These are phyloP conservation scores for Catocala nupta DNA, from an alignment of 2,888 invertebrate species.

Conservation along the genomic window DNA sequence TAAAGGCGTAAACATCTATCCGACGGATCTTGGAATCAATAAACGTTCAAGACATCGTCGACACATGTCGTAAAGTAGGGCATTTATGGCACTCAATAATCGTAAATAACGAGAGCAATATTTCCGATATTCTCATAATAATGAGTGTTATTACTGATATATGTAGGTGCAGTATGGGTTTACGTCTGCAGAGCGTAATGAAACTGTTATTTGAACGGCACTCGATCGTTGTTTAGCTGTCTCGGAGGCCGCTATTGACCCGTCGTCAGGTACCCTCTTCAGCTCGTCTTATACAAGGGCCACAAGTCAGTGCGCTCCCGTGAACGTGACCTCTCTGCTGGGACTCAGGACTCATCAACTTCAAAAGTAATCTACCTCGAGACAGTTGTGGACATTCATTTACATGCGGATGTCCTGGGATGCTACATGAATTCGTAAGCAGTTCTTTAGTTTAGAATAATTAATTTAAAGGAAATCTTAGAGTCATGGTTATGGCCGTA, in stretches of 20 bases:
- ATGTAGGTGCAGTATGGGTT: slow-evolving; percentile 15
- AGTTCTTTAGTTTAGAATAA: slow-evolving; percentile 25
- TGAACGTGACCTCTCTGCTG: slow-evolving; percentile 50
- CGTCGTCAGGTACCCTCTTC: slow-evolving; percentile 32
- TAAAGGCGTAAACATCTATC: slow-evolving; percentile 31
- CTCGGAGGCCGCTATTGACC: slow-evolving; percentile 40
- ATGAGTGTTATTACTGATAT: slow-evolving; percentile 42
- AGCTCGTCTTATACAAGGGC: slow-evolving; percentile 45
- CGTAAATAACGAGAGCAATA: slow-evolving; percentile 61
- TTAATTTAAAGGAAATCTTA: neutral
- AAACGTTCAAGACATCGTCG: slow-evolving; percentile 56
- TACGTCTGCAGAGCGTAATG: slow-evolving; percentile 15
- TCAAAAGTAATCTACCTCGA: slow-evolving; percentile 46
- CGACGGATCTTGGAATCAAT: slow-evolving; percentile 49
- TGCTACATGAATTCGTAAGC: slow-evolving; percentile 40
- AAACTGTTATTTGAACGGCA: slow-evolving; percentile 46
- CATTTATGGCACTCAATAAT: slow-evolving; percentile 65
- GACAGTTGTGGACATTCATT: slow-evolving; percentile 42
- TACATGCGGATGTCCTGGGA: slow-evolving; percentile 33
- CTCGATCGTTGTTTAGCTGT: slow-evolving; percentile 42
- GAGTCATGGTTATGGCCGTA: too few relatives aligned
- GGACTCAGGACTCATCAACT: slow-evolving; percentile 45
- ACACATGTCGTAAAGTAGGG: slow-evolving; percentile 57
- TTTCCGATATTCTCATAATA: slow-evolving; percentile 53
- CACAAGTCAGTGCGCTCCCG: slow-evolving; percentile 45